These are phyloP conservation scores for Chromoteleia sp. DNA, from an alignment of 2,888 invertebrate species.

Conservation along the genomic window DNA sequence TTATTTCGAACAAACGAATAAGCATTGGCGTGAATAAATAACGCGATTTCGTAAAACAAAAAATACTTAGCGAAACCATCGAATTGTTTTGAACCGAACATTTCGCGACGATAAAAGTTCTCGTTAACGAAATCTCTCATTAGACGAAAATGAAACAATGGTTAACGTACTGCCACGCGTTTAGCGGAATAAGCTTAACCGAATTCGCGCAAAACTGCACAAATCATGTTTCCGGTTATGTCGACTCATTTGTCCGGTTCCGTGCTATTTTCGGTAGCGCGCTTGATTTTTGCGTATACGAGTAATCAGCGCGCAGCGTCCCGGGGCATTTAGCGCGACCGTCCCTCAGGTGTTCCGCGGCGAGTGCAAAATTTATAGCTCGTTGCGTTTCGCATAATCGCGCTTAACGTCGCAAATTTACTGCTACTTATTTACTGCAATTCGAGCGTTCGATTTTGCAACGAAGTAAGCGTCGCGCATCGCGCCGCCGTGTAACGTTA, in stretches of 20 bases:
- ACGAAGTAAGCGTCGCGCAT: too few species aligned
- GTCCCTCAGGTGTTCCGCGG: conserved; percentile 62
- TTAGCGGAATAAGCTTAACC: conserved; percentile 45
- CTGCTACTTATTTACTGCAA: conserved; percentile 63
- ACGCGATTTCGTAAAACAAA: too few species aligned
- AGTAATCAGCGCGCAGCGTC: conserved; percentile 51
- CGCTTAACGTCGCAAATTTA: conserved; percentile 62
- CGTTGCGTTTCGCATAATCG: conserved; percentile 64
- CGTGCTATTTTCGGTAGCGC: conserved; percentile 43
- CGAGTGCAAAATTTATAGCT: conserved; percentile 56
- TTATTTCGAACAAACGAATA: too few species aligned
- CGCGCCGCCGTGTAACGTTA: conserved; percentile 18
- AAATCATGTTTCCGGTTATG: conserved; percentile 59
- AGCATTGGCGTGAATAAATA: too few species aligned
- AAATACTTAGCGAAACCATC: background rate
- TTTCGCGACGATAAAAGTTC: too few species aligned
- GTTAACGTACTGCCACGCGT: background rate
- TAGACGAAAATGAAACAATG: conserved; percentile 22
- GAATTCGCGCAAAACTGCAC: conserved; percentile 48
- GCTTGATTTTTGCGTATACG: conserved; percentile 59
- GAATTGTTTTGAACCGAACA: background rate
- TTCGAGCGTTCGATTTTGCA: conserved; percentile 42
- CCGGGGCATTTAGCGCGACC: conserved; percentile 48
- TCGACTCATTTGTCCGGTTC: conserved; percentile 51
- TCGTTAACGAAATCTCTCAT: conserved; percentile 22